Evolutionary conservation across 2,888 invertebrate genomes (phyloP), one percentile per base, ranked within the genome.

Genomic region (Temnothorax unifasciatus): DNA sequence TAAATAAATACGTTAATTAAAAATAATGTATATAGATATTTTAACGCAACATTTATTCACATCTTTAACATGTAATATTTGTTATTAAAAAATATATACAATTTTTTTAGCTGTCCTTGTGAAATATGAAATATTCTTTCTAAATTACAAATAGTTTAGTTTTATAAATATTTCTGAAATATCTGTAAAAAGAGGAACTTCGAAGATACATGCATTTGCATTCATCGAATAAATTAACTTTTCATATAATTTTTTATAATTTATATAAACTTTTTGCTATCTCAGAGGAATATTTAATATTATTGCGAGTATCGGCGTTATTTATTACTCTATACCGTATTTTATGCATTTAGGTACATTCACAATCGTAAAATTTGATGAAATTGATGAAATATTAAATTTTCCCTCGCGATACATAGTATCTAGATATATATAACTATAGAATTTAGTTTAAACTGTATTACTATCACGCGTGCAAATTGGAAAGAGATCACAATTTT

Each of bases 121-220:
- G 3, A 74, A 66, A 61, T 29, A 8, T 63, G 11, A 41, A 64
- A 64, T 41, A 29, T 74, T 15, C 9, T 61, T n/a, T 44, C 8
- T n/a, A 18, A 64, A 75, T 29, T n/a, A 44, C n/a, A 64, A 59
- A 29, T 1, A n/a, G 1, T n/a, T 74, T 74, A n/a, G 34, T 74
- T 44, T 64, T 29, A 15, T 15, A 44, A 25, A 61, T 61, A 61
- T 1, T 44, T 61, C 1, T 44, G 2, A 63, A 64, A 38, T 38
- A 38, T n/a, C 13, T 41, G 50, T 3, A 15, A 8, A 8, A 34
- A 50, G 3, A 29, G 11, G 29, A 8, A 69, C 13, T 6, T 34
- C 3, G 3, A 34, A 50, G 15, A 69, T 29, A 50, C 29, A n/a
- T 34, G 2, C 41, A 64, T n/a, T 13, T 50, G 5, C 1, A 69